phyloP scores from a whole-genome alignment of 2,113 vertebrate species.

The Illadopsis cleaveri region DNA sequence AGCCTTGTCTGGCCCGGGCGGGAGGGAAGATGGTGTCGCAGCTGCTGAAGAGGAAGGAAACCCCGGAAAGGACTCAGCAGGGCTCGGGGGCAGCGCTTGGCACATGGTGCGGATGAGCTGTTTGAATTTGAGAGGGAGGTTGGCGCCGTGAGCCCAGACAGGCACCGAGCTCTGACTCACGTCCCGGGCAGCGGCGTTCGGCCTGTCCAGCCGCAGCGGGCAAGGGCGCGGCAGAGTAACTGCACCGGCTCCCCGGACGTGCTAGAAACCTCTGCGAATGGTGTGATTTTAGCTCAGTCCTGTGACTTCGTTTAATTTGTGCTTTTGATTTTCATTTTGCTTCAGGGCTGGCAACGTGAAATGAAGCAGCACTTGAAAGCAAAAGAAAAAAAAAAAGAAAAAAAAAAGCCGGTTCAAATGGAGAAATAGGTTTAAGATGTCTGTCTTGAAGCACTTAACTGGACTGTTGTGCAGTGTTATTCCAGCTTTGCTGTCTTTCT shows the following conservation, averaged over 20 bases:
- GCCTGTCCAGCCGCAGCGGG: rapidly evolving
- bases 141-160: background rate
- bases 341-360: background rate
- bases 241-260: rapidly evolving
- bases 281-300: background rate
- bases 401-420: background rate
- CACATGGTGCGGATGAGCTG: background rate
- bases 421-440: background rate
- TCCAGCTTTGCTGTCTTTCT: background rate
- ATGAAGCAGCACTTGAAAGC: background rate
- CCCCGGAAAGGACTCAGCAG: conserved; percentile 7
- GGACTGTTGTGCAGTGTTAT: background rate
- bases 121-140: background rate
- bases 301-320: background rate
- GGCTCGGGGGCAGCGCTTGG: background rate
- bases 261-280: background rate
- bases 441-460: background rate
- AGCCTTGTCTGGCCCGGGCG: background rate
- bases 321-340: background rate
- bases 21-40: background rate
- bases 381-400: background rate
- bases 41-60: conserved; percentile 19
- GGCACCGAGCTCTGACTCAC: background rate
- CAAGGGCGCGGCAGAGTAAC: rapidly evolving
- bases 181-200: too few relatives aligned